Base-by-base conservation (phyloP, 1,140 invertebrate species). In the Oreohelix idahoensis region DNA sequence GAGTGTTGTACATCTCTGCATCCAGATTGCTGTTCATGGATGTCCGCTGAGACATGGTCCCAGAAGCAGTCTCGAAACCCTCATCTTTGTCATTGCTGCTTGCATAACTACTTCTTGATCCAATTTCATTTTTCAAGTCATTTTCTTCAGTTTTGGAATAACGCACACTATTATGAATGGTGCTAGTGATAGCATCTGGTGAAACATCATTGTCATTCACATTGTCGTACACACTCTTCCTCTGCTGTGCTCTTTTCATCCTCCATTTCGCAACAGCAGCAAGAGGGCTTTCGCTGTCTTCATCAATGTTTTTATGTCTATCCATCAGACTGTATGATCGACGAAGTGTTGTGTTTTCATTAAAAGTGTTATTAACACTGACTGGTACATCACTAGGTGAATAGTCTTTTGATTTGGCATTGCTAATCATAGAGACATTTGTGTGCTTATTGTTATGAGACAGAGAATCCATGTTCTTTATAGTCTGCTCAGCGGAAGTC, bases 21-120 rank as follows among this genome's bases (percentile, higher is more conserved):
- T 92, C 92, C 45, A 91, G 80, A 26, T 89, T 91, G 73, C 91
- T 92, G 85, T 90, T 91, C 78, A 92, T 86, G 13, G 92, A 92
- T 0, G 91, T 92, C 58, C 91, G 87, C 77, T 92, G 91, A 17
- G 91, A 92, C 53, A 91, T 87, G 13, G 90, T 91, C 36, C 90
- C 90, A 8, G 89, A 89, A 88, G 89, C 90, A 29, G 88, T 91
- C 78, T 92, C 92, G 84, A 92, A 92, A 20, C 92, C 92, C 85
- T 92, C 89, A 83, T 91, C 90, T 70, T 87, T 84, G 58, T 88
- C 87, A 80, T 87, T 90, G 75, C 86, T 88, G n/a, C n/a, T n/a
- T 42, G 86, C 88, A 81, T 89, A 90, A 81, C 90, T 91, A 81
- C 86, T 89, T 42, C 90, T 75, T 20, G 89, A 91, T 10, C 90